Conservation (phyloP, 2,888 invertebrate genomes). For the Corbicula japonica region DNA sequence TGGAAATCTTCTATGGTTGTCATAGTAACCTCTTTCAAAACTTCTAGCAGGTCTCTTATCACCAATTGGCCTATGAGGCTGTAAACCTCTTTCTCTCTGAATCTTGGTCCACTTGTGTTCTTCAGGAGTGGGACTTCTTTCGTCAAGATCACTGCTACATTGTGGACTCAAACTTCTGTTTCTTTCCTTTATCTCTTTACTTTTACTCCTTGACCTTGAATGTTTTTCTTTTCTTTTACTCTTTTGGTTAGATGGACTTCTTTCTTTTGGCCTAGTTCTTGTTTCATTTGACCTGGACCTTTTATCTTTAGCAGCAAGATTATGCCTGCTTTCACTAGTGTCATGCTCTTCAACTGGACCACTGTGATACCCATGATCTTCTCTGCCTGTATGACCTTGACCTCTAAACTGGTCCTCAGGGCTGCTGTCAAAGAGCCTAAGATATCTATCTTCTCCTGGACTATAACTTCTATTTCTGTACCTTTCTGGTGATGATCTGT, state of each 20-base stretch:
- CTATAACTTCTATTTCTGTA: conserved; percentile 50
- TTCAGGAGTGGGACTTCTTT: conserved; percentile 40
- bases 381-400: conserved; percentile 22
- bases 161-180: conserved; percentile 43
- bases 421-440: conserved; percentile 58
- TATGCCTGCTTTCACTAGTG: conserved; percentile 40
- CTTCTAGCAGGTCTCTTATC: conserved; percentile 26
- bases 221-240: conserved; percentile 18
- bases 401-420: conserved; percentile 52
- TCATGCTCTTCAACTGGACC: conserved; percentile 47
- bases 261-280: conserved; percentile 7
- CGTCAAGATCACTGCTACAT: conserved; percentile 22
- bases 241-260: conserved; percentile 27
- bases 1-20: conserved; percentile 6
- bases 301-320: too few species aligned
- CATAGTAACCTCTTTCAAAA: conserved; percentile 34
- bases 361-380: conserved; percentile 58
- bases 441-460: conserved; percentile 52
- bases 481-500: conserved; percentile 44
- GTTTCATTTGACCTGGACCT: conserved; percentile 5
- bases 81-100: conserved; percentile 34
- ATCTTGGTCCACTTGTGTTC: conserved; percentile 53
- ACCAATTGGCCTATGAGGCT: conserved; percentile 20
- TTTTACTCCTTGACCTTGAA: conserved; percentile 40
- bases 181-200: conserved; percentile 36